These are phyloP conservation scores for Brachyrhaphis roseni DNA, from an alignment of 2,797 vertebrate genomes.

Conservation along the genomic window DNA sequence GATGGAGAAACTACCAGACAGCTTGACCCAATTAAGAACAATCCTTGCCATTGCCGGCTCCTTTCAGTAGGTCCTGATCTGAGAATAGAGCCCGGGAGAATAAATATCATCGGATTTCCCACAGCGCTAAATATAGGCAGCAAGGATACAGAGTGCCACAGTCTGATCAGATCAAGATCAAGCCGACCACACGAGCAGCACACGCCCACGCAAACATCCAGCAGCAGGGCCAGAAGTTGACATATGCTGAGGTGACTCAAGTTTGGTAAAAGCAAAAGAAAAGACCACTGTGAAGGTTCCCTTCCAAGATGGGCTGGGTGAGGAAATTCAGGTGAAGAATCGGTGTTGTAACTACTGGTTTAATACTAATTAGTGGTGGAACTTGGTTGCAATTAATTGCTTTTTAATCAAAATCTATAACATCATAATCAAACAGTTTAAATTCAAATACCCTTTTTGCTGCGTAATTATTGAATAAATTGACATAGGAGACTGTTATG, in stretches of 20 bases:
- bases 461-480: too few species aligned
- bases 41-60: conserved; percentile 39
- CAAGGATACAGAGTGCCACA: conserved; percentile 19
- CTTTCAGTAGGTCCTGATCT: conserved; percentile 39
- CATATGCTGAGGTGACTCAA: conserved; percentile 51
- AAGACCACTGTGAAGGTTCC: conserved; percentile 7
- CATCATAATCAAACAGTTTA: too few species aligned
- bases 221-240: conserved; percentile 45
- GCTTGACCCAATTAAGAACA: conserved; percentile 69
- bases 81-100: conserved; percentile 30
- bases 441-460: too few species aligned
- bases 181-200: conserved; percentile 20
- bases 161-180: conserved; percentile 54
- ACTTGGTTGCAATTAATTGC: too few species aligned
- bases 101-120: conserved; percentile 48
- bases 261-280: conserved; percentile 34
- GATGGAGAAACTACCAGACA: conserved; percentile 57
- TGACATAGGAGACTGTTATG: too few species aligned
- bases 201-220: conserved; percentile 46
- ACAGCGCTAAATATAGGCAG: conserved; percentile 37
- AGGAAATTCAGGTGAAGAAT: conserved; percentile 32
- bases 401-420: too few species aligned
- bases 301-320: conserved; percentile 25
- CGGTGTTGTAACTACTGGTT: conserved; percentile 10
- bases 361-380: conserved; percentile 6